Conservation (phyloP, 2,113 vertebrate species). For the Trichomycterus rosablanca region DNA sequence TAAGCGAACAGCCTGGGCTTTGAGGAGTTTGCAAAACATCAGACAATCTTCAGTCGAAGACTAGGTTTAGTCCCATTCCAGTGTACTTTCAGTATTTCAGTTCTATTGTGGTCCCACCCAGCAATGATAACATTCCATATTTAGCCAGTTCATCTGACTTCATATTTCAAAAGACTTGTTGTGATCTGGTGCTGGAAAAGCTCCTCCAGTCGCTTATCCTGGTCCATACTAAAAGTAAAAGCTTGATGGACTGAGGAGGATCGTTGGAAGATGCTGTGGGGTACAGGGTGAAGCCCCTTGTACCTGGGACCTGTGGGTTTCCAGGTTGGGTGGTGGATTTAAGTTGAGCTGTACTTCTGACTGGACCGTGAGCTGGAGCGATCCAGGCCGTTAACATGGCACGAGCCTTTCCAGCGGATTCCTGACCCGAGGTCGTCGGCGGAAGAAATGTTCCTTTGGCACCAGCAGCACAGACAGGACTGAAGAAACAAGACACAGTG, state of each 20-base stretch:
- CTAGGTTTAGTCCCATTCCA: no score
- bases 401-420: slow-evolving; percentile 77
- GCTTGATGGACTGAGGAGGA: slow-evolving; percentile 1
- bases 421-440: slow-evolving; percentile 72
- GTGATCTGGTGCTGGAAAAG: background rate
- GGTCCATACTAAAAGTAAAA: background rate
- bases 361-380: slow-evolving; percentile 78
- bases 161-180: background rate
- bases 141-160: slow-evolving; percentile 2
- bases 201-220: background rate
- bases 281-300: no score
- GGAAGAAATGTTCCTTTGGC: slow-evolving; percentile 70
- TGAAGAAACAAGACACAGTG: slow-evolving; percentile 31
- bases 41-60: no score
- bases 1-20: no score
- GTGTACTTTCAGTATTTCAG: slow-evolving; percentile 12
- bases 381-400: slow-evolving; percentile 77
- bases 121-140: background rate
- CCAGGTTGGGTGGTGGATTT: slow-evolving; percentile 33
- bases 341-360: slow-evolving; percentile 84
- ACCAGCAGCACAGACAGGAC: slow-evolving; percentile 92
- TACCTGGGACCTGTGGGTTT: background rate
- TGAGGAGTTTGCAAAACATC: no score
- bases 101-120: background rate
- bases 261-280: background rate